These are phyloP conservation scores for Trypoxylon attenuatum DNA, from an alignment of 2,888 invertebrate species.

Conservation along the genomic window DNA sequence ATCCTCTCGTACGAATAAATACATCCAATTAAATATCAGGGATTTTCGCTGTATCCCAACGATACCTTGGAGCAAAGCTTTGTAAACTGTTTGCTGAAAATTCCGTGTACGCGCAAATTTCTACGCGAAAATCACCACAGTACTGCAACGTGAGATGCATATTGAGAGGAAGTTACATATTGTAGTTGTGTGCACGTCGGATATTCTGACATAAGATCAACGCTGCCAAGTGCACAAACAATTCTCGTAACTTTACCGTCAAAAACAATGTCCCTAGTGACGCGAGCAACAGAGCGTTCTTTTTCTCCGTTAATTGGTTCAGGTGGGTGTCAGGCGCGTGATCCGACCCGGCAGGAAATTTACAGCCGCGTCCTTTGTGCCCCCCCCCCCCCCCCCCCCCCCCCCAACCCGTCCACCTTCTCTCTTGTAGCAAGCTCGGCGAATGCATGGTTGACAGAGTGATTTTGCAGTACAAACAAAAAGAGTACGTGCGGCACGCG, in stretches of 20 bases:
- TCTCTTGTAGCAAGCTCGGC: background rate
- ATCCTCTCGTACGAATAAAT: too few relatives aligned
- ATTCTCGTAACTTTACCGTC: background rate
- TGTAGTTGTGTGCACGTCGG: too few relatives aligned
- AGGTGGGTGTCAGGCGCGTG: constrained; percentile 13
- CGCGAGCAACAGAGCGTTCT: background rate
- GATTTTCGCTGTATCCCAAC: too few relatives aligned
- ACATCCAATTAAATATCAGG: too few relatives aligned
- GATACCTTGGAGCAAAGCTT: too few relatives aligned
- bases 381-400: constrained; percentile 12
- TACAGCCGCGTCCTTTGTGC: constrained; percentile 24
- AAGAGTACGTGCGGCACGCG: constrained; percentile 24
- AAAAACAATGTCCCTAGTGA: background rate
- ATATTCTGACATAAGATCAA: too few relatives aligned
- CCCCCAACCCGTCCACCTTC: constrained; percentile 4
- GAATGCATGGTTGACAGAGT: constrained; percentile 45
- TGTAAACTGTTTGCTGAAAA: too few relatives aligned
- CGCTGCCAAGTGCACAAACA: too few relatives aligned
- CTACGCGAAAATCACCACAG: too few relatives aligned
- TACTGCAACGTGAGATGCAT: too few relatives aligned
- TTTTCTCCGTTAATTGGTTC: constrained; percentile 15
- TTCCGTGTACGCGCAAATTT: too few relatives aligned
- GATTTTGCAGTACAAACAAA: constrained; percentile 55
- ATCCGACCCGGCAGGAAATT: constrained; percentile 30
- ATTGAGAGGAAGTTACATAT: too few relatives aligned